Base-by-base conservation (phyloP, 2,113 vertebrate species). In the Hymenochirus boettgeri region DNA sequence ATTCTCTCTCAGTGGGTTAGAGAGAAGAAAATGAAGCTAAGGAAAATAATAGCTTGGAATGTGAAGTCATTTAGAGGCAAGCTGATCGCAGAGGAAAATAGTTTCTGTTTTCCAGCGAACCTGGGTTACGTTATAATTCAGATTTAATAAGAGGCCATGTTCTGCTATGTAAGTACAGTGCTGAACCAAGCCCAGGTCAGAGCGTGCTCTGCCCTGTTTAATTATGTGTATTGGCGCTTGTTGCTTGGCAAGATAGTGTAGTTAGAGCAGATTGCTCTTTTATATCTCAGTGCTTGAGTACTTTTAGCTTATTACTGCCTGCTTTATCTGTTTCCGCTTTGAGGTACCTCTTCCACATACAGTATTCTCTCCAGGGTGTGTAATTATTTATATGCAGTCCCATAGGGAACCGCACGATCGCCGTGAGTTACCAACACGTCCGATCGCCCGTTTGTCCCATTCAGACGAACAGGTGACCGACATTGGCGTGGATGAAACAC, bases 81-180 rank as follows among this genome's bases (percentile, higher is more conserved):
- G 56, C 26, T 31, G 64, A 59, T 59, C 23, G 33, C 46, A 52
- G 31, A 60, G 33, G 47, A 67, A 67, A 67, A 60, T 59, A n/a
- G n/a, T 59, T 58, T 45, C 21, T 59, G 31, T n/a, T 52, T 67
- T 67, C 31, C 24, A 59, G 46, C 46, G 21, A 33, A 27, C 23
- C 5, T 26, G 25, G 56, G 64, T 67, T 67, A 67, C 52, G 56
- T 50, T 42, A 60, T 67, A 52, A 67, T 59, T 59, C 64, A 53
- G 47, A 59, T 59, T 67, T 59, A 67, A 67, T 67, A 59, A 59
- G n/a, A 53, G 64, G 56, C 46, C 31, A 19, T 12, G 55, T 35
- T 52, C 51, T 59, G 31, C 62, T 67, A 53, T 52, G 56, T 23
- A 52, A n/a, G 64, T 60, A 59, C 26, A 31, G 50, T 22, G 64